Base-by-base conservation (phyloP, 2,113 vertebrate genomes). In the Ptilonorhynchus violaceus region DNA sequence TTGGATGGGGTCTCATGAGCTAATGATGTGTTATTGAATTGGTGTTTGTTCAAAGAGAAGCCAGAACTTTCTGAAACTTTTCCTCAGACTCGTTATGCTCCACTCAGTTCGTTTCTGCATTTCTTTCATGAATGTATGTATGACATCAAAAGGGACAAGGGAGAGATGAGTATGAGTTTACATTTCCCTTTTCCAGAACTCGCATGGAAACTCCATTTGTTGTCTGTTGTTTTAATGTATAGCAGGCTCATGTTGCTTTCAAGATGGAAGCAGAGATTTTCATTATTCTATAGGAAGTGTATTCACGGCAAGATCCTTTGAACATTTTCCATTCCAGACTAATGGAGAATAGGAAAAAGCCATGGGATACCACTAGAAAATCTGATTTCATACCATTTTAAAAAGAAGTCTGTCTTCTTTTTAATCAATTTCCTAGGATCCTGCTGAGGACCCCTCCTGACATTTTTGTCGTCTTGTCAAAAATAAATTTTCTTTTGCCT, bases 271-370 rank as follows among this genome's bases (percentile, higher is more conserved):
- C n/a, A 77, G 72, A 33, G 31, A 80, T 69, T 95, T 86, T 95
- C 76, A 76, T 95, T 90, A 85, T 97, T 87, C 74, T 95, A 89
- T 97, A 93, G 94, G 95, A 98, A 97, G 23, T 22, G 16, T 96
- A 94, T 96, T 96, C 96, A 89, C 1, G 50, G 84, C 95, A 96
- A 93, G 84, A 91, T 97, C 95, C 88, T 97, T 97, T 98, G 93
- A 98, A 96, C 83, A 42, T 92, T 92, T 97, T 95, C 96, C 93
- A 85, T 97, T 95, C 88, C 96, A 97, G 92, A 78, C 49, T 96
- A 80, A 78, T 67, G 64, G 83, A 92, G 53, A 97, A 97, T 96
- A 97, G 81, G 95, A 97, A 96, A 92, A 96, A 98, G 78, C 93
- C 95, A 87, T 92, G 89, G 94, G 93, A 59, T 95, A 87, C 88